These are phyloP conservation scores for Drosophila asahinai DNA, from an alignment of 1,140 invertebrate genomes.

Conservation along the genomic window DNA sequence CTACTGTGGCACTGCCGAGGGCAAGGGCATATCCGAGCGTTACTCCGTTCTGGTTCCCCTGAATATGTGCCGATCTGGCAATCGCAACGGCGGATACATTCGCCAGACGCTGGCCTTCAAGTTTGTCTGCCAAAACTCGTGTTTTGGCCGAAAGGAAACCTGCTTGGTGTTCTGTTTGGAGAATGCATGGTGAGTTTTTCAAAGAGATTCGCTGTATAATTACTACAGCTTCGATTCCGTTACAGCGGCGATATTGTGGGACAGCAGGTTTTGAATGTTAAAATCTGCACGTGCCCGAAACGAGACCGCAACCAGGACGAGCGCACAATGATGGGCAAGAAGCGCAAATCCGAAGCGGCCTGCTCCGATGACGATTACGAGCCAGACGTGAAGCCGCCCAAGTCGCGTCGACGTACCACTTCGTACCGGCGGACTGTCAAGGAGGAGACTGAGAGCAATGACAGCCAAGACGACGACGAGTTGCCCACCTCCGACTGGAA, in stretches of 20 bases:
- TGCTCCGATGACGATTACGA: conserved; percentile 52
- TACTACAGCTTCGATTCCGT: not conserved
- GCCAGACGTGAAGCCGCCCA: conserved; percentile 25
- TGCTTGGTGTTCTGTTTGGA: conserved; percentile 73
- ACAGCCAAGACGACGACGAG: conserved; percentile 16
- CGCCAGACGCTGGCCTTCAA: conserved; percentile 75
- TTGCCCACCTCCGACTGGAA: conserved; percentile 48
- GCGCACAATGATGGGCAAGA: conserved; percentile 34
- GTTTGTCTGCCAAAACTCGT: conserved; percentile 80
- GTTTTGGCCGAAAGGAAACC: conserved; percentile 77
- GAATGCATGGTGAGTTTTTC: conserved; percentile 51
- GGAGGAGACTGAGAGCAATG: conserved; percentile 64
- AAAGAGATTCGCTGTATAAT: not conserved
- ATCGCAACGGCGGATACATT: conserved; percentile 34
- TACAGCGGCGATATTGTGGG: conserved; percentile 76
- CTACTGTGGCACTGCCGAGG: conserved; percentile 64
- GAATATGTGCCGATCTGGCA: conserved; percentile 51
- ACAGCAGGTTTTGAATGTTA: conserved; percentile 69
- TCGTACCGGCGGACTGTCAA: conserved; percentile 32
- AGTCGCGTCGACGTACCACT: conserved; percentile 31
- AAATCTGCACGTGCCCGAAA: conserved; percentile 80
- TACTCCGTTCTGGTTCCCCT: conserved; percentile 76
- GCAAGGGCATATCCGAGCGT: conserved; percentile 78
- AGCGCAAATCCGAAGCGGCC: conserved; percentile 38
- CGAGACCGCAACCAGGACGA: conserved; percentile 70